Evolutionary conservation across 2,113 vertebrate species (phyloP).

Genomic region (Amia ocellicauda): DNA sequence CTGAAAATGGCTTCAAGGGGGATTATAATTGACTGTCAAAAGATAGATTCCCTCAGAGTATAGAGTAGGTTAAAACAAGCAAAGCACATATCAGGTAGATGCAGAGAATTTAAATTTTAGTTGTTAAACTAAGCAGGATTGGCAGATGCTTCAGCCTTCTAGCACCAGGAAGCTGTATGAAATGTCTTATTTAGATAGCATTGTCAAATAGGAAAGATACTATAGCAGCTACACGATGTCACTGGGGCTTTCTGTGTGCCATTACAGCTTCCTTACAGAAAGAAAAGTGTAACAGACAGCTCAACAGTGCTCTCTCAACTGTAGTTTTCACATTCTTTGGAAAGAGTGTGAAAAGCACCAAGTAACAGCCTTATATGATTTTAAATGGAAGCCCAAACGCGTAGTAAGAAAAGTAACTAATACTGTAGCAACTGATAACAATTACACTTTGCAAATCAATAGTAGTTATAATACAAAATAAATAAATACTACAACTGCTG

Average conservation of each 20-base stretch:
- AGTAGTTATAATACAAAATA: too few species aligned
- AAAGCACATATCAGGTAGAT: neutral
- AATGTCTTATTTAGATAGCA: neutral
- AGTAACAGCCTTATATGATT: too few species aligned
- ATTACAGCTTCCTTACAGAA: too few species aligned
- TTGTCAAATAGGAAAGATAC: neutral
- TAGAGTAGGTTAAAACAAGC: neutral
- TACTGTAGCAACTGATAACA: too few species aligned
- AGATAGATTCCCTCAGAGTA: neutral
- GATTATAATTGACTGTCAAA: conserved; percentile 12
- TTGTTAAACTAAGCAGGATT: neutral
- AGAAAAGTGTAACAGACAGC: too few species aligned
- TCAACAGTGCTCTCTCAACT: too few species aligned
- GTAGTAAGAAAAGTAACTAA: too few species aligned
- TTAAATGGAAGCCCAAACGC: too few species aligned
- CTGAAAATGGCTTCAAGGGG: conserved; percentile 9
- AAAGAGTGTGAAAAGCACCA: too few species aligned
- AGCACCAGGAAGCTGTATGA: neutral
- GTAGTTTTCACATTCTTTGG: too few species aligned
- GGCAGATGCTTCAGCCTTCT: neutral
- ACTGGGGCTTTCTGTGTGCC: neutral
- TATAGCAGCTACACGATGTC: neutral
- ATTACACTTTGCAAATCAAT: too few species aligned
- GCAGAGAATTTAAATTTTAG: neutral
- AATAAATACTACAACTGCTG: too few species aligned